Percentiles rank a stretch among this genome's conserved stretches.
Evolutionary conservation across 2,888 invertebrate genomes (phyloP).

Genomic region (Torymus aiolomorphi): DNA sequence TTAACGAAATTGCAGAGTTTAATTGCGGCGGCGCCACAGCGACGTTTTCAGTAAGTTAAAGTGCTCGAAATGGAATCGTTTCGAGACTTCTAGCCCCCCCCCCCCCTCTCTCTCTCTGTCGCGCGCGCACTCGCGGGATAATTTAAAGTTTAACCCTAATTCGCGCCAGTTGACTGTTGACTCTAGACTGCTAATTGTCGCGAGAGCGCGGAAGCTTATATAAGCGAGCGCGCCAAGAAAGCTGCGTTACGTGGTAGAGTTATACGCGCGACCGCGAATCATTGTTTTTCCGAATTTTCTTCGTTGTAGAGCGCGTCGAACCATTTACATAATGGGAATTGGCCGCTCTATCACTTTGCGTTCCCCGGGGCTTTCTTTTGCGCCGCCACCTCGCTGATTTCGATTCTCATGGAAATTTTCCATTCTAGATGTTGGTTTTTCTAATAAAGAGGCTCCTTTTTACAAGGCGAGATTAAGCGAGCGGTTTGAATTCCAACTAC

Average conservation of each 20-base stretch:
- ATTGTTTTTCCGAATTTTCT: slow-evolving; percentile 5
- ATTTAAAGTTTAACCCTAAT: slow-evolving; percentile 47
- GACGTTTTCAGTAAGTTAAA: slow-evolving; percentile 39
- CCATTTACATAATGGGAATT: slow-evolving; percentile 27
- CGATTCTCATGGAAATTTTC: slow-evolving; percentile 1
- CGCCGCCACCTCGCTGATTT: background rate
- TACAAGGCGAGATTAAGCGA: too few relatives aligned
- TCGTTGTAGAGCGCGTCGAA: background rate
- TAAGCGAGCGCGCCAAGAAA: too few relatives aligned
- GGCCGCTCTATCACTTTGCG: background rate
- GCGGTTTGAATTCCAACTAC: too few relatives aligned
- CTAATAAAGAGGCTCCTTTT: too few relatives aligned
- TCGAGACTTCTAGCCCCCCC: background rate
- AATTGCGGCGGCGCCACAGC: slow-evolving; percentile 33
- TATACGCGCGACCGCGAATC: background rate
- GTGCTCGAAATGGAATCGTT: slow-evolving; percentile 45
- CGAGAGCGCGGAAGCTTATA: background rate
- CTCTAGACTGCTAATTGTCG: slow-evolving; percentile 41
- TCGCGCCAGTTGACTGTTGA: slow-evolving; percentile 27
- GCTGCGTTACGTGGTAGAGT: background rate
- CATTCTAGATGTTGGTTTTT: background rate
- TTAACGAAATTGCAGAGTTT: slow-evolving; percentile 49
- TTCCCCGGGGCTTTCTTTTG: background rate
- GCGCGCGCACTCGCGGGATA: background rate
- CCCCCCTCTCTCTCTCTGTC: too few relatives aligned